Evolutionary conservation across 2,888 invertebrate genomes (phyloP).

Genomic region (Resseliella maxima): DNA sequence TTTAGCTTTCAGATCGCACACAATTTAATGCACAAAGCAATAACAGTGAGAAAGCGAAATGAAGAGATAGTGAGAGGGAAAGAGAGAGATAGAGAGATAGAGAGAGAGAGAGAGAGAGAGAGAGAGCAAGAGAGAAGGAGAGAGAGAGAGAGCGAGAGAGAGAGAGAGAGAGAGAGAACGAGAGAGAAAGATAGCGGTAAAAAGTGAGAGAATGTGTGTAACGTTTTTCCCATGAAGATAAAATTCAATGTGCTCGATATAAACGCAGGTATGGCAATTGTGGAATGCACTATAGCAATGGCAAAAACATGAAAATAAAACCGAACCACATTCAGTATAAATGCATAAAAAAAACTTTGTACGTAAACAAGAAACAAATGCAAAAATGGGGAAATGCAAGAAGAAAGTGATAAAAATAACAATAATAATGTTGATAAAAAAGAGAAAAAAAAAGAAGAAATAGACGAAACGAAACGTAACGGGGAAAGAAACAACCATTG

Average conservation of each 20-base stretch:
- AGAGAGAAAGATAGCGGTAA: too few species aligned
- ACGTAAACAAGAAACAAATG: conserved; percentile 42
- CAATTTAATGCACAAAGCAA: background rate
- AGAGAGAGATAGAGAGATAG: too few species aligned
- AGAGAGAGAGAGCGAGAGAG: too few species aligned
- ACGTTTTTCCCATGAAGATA: background rate
- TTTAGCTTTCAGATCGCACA: conserved; percentile 28
- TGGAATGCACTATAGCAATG: background rate
- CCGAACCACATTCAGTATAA: background rate
- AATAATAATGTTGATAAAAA: background rate
- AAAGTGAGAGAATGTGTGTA: background rate
- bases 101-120: too few species aligned
- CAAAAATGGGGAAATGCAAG: background rate
- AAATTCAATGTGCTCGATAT: background rate
- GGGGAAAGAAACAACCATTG: background rate
- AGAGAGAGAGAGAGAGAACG: too few species aligned
- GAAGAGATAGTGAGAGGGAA: too few species aligned
- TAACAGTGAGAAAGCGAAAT: background rate
- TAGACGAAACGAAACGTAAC: too few species aligned
- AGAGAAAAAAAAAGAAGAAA: background rate
- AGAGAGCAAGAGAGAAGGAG: too few species aligned
- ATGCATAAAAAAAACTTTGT: conserved; percentile 17
- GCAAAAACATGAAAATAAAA: background rate
- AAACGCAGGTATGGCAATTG: conserved; percentile 10
- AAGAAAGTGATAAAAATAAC: conserved; percentile 10